Percentiles rank a stretch among this genome's conserved stretches.
Conservation (phyloP, 35 echinoderm and acorn worm species). For the Ophioderma brevispina region DNA sequence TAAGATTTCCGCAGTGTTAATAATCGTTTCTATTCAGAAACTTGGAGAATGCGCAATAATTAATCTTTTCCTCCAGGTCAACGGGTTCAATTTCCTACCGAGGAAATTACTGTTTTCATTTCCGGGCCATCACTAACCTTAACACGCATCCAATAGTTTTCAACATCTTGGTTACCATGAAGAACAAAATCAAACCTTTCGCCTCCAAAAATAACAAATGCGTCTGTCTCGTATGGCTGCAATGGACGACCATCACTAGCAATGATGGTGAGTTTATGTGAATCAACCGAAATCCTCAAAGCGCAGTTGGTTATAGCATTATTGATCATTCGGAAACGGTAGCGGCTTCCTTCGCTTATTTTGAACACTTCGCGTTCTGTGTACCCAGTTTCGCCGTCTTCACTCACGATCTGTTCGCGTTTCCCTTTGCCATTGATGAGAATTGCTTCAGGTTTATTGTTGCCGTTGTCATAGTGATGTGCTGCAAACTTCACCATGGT, state of each 20-base stretch:
- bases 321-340: constrained; percentile 78
- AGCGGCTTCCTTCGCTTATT: constrained; percentile 49
- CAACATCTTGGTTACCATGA: constrained; percentile 46
- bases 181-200: constrained; percentile 78
- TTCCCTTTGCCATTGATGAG: constrained; percentile 91
- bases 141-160: constrained; percentile 78
- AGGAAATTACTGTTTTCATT: no score
- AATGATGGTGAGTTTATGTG: constrained; percentile 79
- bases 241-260: constrained; percentile 78
- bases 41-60: constrained; percentile 38
- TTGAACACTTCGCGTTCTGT: constrained; percentile 45
- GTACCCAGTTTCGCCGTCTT: not conserved
- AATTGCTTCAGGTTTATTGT: constrained; percentile 84
- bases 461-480: constrained; percentile 81
- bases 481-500: constrained; percentile 75
- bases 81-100: not conserved
- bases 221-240: constrained; percentile 53
- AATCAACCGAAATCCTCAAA: constrained; percentile 76
- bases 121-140: not conserved
- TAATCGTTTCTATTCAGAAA: not conserved
- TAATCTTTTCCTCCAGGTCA: constrained; percentile 71
- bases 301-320: constrained; percentile 90
- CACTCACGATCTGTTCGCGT: not conserved
- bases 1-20: constrained; percentile 32
- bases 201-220: constrained; percentile 82